Evolutionary conservation across 2,797 vertebrate species (phyloP).

Genomic region (Myioborus melanocephalus): DNA sequence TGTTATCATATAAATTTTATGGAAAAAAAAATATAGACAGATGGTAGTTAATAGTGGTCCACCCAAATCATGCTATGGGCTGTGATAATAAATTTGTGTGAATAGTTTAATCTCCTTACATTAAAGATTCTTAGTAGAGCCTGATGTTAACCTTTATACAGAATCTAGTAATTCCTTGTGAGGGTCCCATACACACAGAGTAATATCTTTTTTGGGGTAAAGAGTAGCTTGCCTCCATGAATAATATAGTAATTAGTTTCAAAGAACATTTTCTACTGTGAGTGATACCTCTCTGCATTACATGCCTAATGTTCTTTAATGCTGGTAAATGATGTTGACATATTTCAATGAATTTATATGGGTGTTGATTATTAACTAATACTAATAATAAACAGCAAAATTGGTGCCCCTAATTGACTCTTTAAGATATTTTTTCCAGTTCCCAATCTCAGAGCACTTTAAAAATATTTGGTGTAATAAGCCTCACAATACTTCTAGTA

Average conservation of each 20-base stretch:
- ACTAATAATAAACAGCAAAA: background rate
- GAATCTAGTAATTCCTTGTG: background rate
- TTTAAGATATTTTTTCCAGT: background rate
- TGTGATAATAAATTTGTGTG: background rate
- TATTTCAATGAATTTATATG: background rate
- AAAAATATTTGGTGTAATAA: background rate
- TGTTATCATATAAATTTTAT: background rate
- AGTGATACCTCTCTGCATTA: background rate
- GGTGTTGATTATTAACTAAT: background rate
- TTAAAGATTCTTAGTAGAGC: background rate
- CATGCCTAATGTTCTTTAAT: background rate
- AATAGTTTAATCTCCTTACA: background rate
- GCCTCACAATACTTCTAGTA: background rate
- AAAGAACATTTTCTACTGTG: background rate
- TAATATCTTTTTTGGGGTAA: background rate
- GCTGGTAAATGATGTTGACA: background rate
- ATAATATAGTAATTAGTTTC: background rate
- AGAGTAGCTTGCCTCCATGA: background rate
- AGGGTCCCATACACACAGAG: background rate
- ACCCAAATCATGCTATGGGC: background rate
- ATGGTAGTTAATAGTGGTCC: background rate
- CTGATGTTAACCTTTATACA: background rate
- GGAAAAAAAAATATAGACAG: background rate
- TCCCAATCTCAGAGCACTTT: background rate
- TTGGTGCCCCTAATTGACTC: background rate